Evolutionary conservation across 2,797 vertebrate genomes (phyloP), one percentile per base, ranked within the genome.

Genomic region (Gymnothorax reevesii): DNA sequence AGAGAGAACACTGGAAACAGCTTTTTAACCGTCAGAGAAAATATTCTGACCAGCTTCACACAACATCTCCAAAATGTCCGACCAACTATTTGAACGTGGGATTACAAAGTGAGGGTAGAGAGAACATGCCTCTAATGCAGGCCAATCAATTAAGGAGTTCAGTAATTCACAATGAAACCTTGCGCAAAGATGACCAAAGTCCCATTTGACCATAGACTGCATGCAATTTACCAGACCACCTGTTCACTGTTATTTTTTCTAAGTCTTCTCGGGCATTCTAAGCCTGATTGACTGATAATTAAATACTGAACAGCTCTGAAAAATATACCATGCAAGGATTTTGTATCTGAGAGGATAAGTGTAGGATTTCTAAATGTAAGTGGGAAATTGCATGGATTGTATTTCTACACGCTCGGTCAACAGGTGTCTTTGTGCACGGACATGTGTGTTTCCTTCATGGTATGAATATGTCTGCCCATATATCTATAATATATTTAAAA

Each of bases 211-310:
- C 55, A 9, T 55, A 52, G 49, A 80, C 54, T 80, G 77, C 7
- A 22, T 22, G 77, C 13, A 22, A n/a, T 12, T 80, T 54, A 52
- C 22, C 77, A 54, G 49, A 80, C 49, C 77, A 80, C 17, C 52
- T 80, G 77, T 55, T n/a, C 77, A 80, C 55, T 80, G 77, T 55
- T 80, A 80, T 80, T 80, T 9, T 80, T 80, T 20, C 77, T n/a
- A 22, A 22, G 54, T 8, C 77, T 54, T 80, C 77, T 55, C 77
- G n/a, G 77, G 77, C 77, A 55, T 80, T 80, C 77, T 52, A n/a
- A 22, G 52, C 55, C 49, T 80, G 77, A 80, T 80, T 80, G 77
- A 55, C 77, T 55, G 77, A 54, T 54, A 80, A 80, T 33, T 54
- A 42, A 79, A 20, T 54, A 25, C 15, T 80, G 52, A 8, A 55